Percentiles rank a stretch among this genome's conserved stretches.
Conservation (phyloP, 2,888 invertebrate species). For the Colostygia pectinataria region DNA sequence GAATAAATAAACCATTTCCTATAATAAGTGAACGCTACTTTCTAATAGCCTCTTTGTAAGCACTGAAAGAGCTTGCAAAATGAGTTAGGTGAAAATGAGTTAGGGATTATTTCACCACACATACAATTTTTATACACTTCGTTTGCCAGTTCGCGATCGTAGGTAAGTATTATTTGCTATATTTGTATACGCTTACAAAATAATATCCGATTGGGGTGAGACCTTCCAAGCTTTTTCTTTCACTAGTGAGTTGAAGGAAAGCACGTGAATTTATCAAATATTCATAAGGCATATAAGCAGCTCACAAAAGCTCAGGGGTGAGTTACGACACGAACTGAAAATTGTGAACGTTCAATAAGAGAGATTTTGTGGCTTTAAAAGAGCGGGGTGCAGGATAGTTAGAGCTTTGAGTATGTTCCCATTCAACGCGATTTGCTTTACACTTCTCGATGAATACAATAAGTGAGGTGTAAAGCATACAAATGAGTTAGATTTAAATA, state of each 20-base stretch:
- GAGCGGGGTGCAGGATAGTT: conserved; percentile 3
- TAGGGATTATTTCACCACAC: no score
- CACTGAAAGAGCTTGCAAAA: no score
- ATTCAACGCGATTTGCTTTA: no score
- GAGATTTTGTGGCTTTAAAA: conserved; percentile 46
- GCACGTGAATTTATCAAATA: conserved; percentile 49
- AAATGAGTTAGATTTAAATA: no score
- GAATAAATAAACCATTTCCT: neutral
- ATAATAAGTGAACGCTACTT: no score
- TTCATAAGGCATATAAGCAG: conserved; percentile 52
- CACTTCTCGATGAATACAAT: no score
- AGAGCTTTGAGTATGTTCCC: conserved; percentile 1
- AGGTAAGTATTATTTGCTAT: no score
- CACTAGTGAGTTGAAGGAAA: conserved; percentile 25
- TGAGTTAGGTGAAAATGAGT: no score
- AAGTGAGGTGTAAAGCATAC: no score
- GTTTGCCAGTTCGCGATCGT: no score
- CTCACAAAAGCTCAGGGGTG: conserved; percentile 35
- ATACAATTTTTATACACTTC: no score
- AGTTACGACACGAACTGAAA: conserved; percentile 26
- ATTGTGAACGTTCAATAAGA: conserved; percentile 42
- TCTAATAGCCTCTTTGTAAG: no score
- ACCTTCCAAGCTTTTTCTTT: conserved; percentile 20
- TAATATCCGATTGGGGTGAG: conserved; percentile 22
- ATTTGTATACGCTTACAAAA: conserved; percentile 7